Percentiles rank a stretch among this genome's conserved stretches.
These are phyloP conservation scores for Momotus momota DNA, from an alignment of 2,797 vertebrate species.

Conservation along the genomic window DNA sequence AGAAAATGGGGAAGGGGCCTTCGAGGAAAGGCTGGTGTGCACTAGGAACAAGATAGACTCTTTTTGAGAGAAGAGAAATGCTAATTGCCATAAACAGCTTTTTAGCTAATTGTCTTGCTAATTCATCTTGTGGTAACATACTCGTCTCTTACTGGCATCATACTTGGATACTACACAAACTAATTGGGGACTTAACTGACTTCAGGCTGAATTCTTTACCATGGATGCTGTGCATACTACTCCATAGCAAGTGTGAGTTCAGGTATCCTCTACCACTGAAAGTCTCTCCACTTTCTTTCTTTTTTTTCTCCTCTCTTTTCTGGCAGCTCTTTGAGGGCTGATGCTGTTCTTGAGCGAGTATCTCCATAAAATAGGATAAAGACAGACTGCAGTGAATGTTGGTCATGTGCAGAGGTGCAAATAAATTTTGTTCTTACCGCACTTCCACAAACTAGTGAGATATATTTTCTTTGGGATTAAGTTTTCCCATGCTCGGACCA, in stretches of 20 bases:
- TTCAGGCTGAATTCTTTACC: not conserved
- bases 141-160: not conserved
- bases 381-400: not conserved
- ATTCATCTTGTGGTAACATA: not conserved
- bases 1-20: not conserved
- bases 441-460: not conserved
- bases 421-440: not conserved
- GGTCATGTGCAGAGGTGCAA: not conserved
- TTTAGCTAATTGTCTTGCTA: not conserved
- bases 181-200: not conserved
- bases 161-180: not conserved
- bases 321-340: not conserved
- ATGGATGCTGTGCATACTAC: not conserved
- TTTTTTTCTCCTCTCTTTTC: not conserved
- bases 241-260: not conserved
- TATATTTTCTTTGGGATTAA: not conserved
- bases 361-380: not conserved
- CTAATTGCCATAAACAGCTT: not conserved
- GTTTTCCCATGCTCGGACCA: not conserved
- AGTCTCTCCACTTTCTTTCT: not conserved
- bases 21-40: not conserved
- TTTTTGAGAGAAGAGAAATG: not conserved
- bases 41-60: not conserved
- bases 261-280: not conserved
- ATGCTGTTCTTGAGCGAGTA: not conserved